Base-by-base conservation (phyloP, 2,888 invertebrate genomes). In the Chymomyza caudatula region DNA sequence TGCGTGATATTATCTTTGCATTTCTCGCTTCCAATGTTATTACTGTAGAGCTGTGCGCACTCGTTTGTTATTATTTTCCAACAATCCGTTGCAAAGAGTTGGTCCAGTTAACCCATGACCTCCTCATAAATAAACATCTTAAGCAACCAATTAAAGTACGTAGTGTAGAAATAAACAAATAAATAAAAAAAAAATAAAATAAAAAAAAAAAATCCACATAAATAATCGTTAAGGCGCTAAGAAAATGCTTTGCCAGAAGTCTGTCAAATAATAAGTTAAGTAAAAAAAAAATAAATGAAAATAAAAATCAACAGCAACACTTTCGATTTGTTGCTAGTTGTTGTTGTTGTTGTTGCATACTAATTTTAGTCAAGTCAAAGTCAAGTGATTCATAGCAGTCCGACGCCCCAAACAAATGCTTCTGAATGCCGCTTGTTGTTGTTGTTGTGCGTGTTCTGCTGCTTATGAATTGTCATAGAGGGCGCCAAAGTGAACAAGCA, bases 351-450 rank as follows among this genome's bases (percentile, higher is more conserved):
- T 70, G 57, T 64, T 72, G 42, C 70, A 47, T 59, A 85, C 83
- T 82, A 86, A 82, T 69, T 82, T 82, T 82, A 82, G 81, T 82
- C 86, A 74, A 69, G 85, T 85, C 81, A 82, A 82, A 82, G 81
- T 86, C 81, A 86, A 78, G 85, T 82, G 81, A 82, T 56, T 82
- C 76, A 76, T 72, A 57, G 63, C 20, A 17, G 54, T 57, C 65
- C 23, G 60, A 62, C 63, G 11, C 44, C 52, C n/a, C 56, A 66
- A 61, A 58, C 42, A 51, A 53, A 49, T 55, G 23, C 3, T 29
- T 29, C 15, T n/a, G 11, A 25, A 25, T 5, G 5, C 29, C 25
- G 5, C 22, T n/a, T 11, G 4, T n/a, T 6, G 15, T 53, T 15
- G 25, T 25, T 25, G 25, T 6, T 25, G 25, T 25, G 6, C 6